Percentiles rank a stretch among this genome's conserved stretches.
phyloP scores from a whole-genome alignment of 2,113 vertebrate species.

The Chlorodrepanis virens region DNA sequence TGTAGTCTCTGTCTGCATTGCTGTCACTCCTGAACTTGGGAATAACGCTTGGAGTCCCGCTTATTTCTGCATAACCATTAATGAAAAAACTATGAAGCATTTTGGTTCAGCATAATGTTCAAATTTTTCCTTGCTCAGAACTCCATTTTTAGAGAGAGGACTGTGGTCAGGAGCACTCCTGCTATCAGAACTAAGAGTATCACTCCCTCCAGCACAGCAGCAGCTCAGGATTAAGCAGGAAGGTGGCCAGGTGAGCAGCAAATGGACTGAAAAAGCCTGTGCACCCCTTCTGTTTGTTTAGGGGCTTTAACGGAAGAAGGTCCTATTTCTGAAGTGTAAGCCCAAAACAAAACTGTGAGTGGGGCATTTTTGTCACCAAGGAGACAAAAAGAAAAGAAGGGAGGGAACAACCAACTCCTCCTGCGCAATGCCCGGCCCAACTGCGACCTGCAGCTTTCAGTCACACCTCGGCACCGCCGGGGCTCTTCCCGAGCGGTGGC shows the following conservation, averaged over 20 bases:
- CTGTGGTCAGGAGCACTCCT: background rate
- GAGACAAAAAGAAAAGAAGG: background rate
- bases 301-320: background rate
- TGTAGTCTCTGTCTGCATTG: background rate
- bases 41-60: background rate
- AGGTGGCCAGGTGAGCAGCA: background rate
- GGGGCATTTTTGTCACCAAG: background rate
- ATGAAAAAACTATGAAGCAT: background rate
- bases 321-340: background rate
- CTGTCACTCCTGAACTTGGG: background rate
- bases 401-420: background rate
- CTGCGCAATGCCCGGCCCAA: background rate
- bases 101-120: background rate
- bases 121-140: background rate
- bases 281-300: fast-evolving
- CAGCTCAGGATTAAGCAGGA: background rate
- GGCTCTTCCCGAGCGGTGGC: background rate
- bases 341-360: background rate
- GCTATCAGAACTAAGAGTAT: background rate
- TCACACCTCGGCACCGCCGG: background rate
- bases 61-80: background rate
- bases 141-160: background rate
- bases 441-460: background rate
- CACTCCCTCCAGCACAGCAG: background rate
- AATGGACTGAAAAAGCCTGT: fast-evolving